Percentiles rank a stretch among this genome's conserved stretches.
phyloP scores from a whole-genome alignment of 2,797 vertebrate species.

The Muraenolepis orangiensis region DNA sequence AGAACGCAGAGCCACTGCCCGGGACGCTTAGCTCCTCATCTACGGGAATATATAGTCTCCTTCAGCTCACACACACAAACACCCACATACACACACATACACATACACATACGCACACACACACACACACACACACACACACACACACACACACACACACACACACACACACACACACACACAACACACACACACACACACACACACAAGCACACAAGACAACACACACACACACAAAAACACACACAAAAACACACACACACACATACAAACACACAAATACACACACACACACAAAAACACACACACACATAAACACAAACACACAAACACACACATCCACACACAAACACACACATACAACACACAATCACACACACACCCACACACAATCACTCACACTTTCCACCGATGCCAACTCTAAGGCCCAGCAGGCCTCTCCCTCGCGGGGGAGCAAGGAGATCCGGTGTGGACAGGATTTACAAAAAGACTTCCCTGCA shows the following conservation, averaged over 20 bases:
- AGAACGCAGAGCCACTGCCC: not conserved
- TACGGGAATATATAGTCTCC: not conserved
- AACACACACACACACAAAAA: not conserved
- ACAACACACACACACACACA: not conserved
- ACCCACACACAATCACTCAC: not conserved
- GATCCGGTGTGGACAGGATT: not conserved
- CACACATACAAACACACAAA: slow-evolving; percentile 1
- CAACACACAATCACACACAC: not conserved
- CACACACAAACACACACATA: not conserved
- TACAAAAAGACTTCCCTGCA: not conserved
- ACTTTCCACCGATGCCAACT: not conserved
- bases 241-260: not conserved
- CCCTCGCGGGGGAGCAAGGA: not conserved
- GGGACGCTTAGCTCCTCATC: not conserved
- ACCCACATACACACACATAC: not conserved
- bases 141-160: not conserved
- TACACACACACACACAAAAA: not conserved
- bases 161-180: too few relatives aligned
- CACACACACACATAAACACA: too few relatives aligned
- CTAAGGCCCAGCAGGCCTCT: not conserved
- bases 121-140: not conserved
- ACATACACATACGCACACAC: not conserved
- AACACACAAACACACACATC: too few relatives aligned
- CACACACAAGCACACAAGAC: slow-evolving; percentile 2
- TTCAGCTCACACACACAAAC: not conserved